These are phyloP conservation scores for Spea hammondii DNA, from an alignment of 2,797 vertebrate species.

Conservation along the genomic window DNA sequence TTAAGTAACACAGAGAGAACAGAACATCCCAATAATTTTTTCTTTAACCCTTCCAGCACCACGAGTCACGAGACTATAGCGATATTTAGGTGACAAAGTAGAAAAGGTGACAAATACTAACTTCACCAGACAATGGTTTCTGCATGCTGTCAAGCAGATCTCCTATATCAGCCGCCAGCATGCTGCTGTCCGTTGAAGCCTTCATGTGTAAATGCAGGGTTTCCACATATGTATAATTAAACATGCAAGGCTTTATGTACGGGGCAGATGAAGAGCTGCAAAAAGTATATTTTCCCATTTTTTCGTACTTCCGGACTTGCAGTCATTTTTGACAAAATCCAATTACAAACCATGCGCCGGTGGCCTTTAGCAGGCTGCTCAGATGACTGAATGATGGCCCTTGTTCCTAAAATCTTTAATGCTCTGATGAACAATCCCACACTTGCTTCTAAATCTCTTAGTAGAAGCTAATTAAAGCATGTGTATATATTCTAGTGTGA, in stretches of 20 bases:
- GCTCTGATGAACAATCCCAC: conserved; percentile 50
- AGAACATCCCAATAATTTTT: neutral
- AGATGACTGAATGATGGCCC: conserved; percentile 51
- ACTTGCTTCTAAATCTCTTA: conserved; percentile 52
- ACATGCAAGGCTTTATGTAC: too few species aligned
- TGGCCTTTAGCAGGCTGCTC: conserved; percentile 53
- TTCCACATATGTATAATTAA: too few species aligned
- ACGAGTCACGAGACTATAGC: too few species aligned
- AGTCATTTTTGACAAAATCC: conserved; percentile 57
- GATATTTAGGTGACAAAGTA: too few species aligned
- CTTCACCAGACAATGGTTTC: too few species aligned
- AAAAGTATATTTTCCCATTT: neutral
- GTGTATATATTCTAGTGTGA: conserved; percentile 37
- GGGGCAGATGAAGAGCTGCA: too few species aligned
- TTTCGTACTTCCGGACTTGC: conserved; percentile 54
- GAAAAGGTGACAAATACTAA: too few species aligned
- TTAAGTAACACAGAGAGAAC: conserved; percentile 22
- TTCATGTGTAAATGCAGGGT: too few species aligned
- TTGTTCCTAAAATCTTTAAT: conserved; percentile 53
- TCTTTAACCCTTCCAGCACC: too few species aligned
- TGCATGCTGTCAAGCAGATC: too few species aligned
- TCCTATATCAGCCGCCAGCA: too few species aligned
- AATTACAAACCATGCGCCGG: conserved; percentile 53
- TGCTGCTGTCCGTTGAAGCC: too few species aligned
- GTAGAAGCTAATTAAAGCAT: conserved; percentile 55